phyloP scores from a whole-genome alignment of 2,888 invertebrate species.

The Ophion ventricosus region DNA sequence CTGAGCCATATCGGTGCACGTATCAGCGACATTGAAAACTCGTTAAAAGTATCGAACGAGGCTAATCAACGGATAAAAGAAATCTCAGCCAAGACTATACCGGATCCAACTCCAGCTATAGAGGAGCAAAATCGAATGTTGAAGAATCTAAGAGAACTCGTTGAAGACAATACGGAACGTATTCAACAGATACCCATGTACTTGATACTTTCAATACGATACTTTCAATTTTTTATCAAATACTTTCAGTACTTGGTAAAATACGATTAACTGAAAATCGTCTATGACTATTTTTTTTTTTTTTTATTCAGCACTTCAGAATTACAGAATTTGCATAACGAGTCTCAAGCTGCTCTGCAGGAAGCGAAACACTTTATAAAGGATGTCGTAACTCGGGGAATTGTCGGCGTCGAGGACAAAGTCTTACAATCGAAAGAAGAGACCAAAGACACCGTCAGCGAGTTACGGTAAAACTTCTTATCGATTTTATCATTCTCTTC shows the following conservation, averaged over 20 bases:
- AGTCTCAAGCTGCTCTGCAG: constrained; percentile 86
- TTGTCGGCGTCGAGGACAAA: constrained; percentile 85
- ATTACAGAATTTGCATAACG: constrained; percentile 86
- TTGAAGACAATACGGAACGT: constrained; percentile 74
- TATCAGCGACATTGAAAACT: constrained; percentile 71
- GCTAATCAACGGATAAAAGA: constrained; percentile 67
- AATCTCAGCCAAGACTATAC: constrained; percentile 58
- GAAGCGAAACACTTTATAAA: constrained; percentile 84
- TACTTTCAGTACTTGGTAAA: constrained; percentile 72
- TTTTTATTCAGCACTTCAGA: constrained; percentile 80
- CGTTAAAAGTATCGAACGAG: constrained; percentile 72
- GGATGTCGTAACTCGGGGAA: constrained; percentile 80
- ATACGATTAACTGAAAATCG: neutral
- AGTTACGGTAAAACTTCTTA: constrained; percentile 83
- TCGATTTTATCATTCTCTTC: neutral
- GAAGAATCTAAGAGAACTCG: constrained; percentile 73
- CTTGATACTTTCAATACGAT: too few species aligned
- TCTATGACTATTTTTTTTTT: neutral
- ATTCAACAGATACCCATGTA: constrained; percentile 78
- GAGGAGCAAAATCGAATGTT: constrained; percentile 74
- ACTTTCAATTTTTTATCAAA: too few species aligned
- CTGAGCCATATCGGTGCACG: constrained; percentile 71
- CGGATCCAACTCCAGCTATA: constrained; percentile 65
- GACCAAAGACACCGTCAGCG: constrained; percentile 86
- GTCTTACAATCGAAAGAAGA: constrained; percentile 85